Evolutionary conservation across 2,113 vertebrate species (phyloP).

Genomic region (Hepsetus odoe): DNA sequence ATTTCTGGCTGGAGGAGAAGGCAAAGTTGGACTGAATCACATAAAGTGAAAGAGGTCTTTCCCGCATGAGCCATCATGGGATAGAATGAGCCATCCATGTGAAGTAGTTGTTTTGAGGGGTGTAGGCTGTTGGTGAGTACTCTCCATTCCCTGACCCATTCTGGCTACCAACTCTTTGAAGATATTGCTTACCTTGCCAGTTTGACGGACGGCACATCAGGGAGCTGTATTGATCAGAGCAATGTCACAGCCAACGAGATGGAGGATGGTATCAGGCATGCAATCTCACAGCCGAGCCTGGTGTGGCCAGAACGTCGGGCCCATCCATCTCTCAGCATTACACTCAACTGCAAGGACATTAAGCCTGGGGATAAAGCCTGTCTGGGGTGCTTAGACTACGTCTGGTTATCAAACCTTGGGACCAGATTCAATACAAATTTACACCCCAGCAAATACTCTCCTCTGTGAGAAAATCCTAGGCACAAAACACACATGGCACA

Average conservation of each 20-base stretch:
- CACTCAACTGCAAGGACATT: slow-evolving; percentile 75
- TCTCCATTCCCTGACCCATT: slow-evolving; percentile 50
- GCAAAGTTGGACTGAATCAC: slow-evolving; percentile 34
- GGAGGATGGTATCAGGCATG: slow-evolving; percentile 74
- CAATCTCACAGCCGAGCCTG: slow-evolving; percentile 71
- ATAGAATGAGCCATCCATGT: slow-evolving; percentile 66
- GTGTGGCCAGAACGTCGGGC: slow-evolving; percentile 65
- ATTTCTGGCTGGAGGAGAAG: slow-evolving; percentile 61
- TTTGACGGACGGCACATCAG: slow-evolving; percentile 73
- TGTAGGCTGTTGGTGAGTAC: not conserved
- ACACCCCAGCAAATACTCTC: slow-evolving; percentile 59
- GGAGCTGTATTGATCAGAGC: slow-evolving; percentile 72
- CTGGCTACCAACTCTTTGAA: slow-evolving; percentile 61
- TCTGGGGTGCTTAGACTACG: slow-evolving; percentile 72
- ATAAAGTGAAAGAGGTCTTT: slow-evolving; percentile 58
- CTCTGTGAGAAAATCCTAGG: slow-evolving; percentile 44
- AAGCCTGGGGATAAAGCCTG: slow-evolving; percentile 75
- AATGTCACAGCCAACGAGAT: slow-evolving; percentile 72
- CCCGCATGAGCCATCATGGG: slow-evolving; percentile 58
- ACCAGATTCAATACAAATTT: slow-evolving; percentile 62
- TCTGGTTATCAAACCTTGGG: slow-evolving; percentile 70
- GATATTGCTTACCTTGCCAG: slow-evolving; percentile 65
- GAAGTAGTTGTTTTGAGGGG: slow-evolving; percentile 52
- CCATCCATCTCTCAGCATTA: slow-evolving; percentile 77
- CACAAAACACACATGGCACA: slow-evolving; percentile 27